Evolutionary conservation across 2,888 invertebrate genomes (phyloP).

Genomic region (Euproctis similis): DNA sequence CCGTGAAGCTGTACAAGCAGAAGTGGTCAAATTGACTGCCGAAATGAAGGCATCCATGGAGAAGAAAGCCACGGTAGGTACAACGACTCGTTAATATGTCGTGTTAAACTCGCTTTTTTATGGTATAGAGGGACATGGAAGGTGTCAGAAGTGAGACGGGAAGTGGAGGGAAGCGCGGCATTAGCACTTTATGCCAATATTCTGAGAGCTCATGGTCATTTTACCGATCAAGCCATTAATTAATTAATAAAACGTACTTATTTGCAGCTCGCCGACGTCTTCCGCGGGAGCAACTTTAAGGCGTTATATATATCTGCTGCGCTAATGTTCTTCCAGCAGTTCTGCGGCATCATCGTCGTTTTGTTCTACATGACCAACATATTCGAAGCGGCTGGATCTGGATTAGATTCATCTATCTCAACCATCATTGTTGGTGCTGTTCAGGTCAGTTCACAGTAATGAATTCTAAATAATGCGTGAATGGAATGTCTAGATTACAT

Average conservation of each 20-base stretch:
- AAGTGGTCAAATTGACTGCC: slow-evolving; percentile 77
- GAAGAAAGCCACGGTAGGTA: slow-evolving; percentile 51
- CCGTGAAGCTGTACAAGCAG: slow-evolving; percentile 76
- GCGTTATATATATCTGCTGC: slow-evolving; percentile 85
- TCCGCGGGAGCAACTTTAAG: slow-evolving; percentile 81
- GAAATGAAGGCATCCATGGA: slow-evolving; percentile 49
- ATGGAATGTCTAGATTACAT: background rate
- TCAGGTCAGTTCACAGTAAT: slow-evolving; percentile 55
- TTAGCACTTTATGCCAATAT: no score
- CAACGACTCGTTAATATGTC: no score
- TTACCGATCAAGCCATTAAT: no score
- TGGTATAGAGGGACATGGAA: no score
- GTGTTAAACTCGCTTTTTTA: no score
- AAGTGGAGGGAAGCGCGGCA: no score
- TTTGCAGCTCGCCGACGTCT: slow-evolving; percentile 69
- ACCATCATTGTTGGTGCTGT: slow-evolving; percentile 86
- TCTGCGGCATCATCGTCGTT: slow-evolving; percentile 88
- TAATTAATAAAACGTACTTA: no score
- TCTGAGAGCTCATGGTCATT: no score
- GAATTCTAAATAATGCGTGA: background rate
- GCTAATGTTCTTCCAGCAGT: slow-evolving; percentile 88
- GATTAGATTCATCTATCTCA: slow-evolving; percentile 76
- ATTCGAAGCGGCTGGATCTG: slow-evolving; percentile 80
- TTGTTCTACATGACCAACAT: slow-evolving; percentile 86
- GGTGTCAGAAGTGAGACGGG: no score